phyloP scores from a whole-genome alignment of 2,113 vertebrate species.

The Cheirogaleus medius region DNA sequence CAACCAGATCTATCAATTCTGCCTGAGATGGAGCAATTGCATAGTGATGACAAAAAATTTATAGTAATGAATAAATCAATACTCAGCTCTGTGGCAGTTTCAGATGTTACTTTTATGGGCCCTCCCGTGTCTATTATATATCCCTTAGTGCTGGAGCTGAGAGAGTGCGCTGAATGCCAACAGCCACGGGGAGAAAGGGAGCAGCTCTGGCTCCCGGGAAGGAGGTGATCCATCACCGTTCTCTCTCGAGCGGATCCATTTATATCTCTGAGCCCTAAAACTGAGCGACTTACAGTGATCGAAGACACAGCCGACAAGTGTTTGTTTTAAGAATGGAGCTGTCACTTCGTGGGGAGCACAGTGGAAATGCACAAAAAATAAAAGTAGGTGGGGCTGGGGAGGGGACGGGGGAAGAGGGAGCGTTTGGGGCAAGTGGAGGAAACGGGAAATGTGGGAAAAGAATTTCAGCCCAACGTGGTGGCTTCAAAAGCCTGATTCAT shows the following conservation, averaged over 20 bases:
- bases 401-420: no score
- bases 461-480: not conserved
- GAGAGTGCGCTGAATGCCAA: conserved; percentile 83
- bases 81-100: conserved; percentile 82
- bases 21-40: conserved; percentile 85
- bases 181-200: conserved; percentile 74
- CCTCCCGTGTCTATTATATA: conserved; percentile 85
- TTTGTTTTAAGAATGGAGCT: conserved; percentile 82
- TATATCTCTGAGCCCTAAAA: conserved; percentile 78
- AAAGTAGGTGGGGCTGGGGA: not conserved
- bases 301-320: conserved; percentile 56
- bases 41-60: conserved; percentile 89
- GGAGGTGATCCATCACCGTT: conserved; percentile 82
- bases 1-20: conserved; percentile 85
- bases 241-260: conserved; percentile 81
- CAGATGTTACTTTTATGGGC: conserved; percentile 87
- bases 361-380: conserved; percentile 55
- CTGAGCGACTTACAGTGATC: conserved; percentile 79
- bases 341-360: conserved; percentile 53
- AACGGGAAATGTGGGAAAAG: not conserved
- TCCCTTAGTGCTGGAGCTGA: conserved; percentile 79
- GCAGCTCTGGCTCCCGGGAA: conserved; percentile 33
- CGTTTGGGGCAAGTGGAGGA: not conserved
- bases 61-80: conserved; percentile 89
- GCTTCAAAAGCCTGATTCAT: not conserved